A percentile compares a stretch with the other conserved stretches of the same genome.
Evolutionary conservation across 2,113 vertebrate species (phyloP).

Genomic region (Rafetus swinhoei): DNA sequence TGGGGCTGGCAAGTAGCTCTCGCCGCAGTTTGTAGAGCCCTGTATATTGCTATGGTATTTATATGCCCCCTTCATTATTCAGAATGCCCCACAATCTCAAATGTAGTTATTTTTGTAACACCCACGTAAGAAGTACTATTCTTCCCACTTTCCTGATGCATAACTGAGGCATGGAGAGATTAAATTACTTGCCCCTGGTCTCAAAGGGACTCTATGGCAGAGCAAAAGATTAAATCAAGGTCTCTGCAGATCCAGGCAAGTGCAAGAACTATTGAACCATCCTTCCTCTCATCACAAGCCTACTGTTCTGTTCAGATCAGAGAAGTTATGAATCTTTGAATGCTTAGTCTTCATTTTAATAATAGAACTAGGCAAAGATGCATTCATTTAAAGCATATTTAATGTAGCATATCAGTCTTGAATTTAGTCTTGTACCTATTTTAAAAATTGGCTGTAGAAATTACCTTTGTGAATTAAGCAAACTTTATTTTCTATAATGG

Average conservation of each 20-base stretch:
- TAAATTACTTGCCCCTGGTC: slow-evolving; percentile 15
- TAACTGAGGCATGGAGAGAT: not conserved
- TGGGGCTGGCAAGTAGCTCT: too few species aligned
- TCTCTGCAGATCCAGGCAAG: slow-evolving; percentile 25
- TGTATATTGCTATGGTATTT: too few species aligned
- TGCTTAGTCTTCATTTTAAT: slow-evolving; percentile 48
- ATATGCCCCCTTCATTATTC: not conserved
- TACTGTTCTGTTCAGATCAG: slow-evolving; percentile 30
- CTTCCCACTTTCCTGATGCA: not conserved
- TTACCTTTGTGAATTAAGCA: slow-evolving; percentile 8
- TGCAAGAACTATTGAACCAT: not conserved
- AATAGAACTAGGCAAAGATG: not conserved
- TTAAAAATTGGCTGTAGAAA: not conserved
- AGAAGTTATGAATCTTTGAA: not conserved
- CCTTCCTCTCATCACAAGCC: not conserved
- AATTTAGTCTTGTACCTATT: slow-evolving; percentile 37
- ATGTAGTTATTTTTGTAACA: not conserved
- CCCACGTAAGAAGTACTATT: not conserved
- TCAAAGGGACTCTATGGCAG: not conserved
- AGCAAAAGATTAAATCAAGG: slow-evolving; percentile 22
- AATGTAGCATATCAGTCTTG: slow-evolving; percentile 8
- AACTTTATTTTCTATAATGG: not conserved
- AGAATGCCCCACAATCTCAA: not conserved
- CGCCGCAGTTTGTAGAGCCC: too few species aligned
- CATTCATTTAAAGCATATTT: slow-evolving; percentile 34